These are phyloP conservation scores for Apaloderma vittatum DNA, from an alignment of 2,113 vertebrate species.

Conservation along the genomic window DNA sequence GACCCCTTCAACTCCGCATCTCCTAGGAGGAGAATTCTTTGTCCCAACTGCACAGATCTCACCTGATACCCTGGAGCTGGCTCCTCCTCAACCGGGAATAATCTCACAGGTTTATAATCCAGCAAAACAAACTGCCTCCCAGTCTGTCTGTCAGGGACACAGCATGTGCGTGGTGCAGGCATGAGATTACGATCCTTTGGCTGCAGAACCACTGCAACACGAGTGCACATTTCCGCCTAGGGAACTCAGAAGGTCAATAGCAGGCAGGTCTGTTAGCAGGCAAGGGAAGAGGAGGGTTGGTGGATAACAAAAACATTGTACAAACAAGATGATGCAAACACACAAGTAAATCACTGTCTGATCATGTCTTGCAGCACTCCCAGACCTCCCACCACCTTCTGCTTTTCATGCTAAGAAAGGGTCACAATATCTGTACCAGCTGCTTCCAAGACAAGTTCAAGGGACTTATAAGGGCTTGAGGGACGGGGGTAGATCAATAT, in stretches of 20 bases:
- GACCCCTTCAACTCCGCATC: fast-evolving
- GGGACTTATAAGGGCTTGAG: not conserved
- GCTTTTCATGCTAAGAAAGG: not conserved
- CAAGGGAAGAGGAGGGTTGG: not conserved
- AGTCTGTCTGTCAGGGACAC: not conserved
- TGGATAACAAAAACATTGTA: not conserved
- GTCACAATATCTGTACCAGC: not conserved
- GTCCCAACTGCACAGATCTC: not conserved
- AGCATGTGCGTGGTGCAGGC: fast-evolving
- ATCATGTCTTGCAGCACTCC: not conserved
- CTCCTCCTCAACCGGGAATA: not conserved
- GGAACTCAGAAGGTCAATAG: not conserved
- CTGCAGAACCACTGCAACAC: not conserved
- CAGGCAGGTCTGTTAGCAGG: fast-evolving
- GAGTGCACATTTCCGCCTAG: too few species aligned
- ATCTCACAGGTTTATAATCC: not conserved
- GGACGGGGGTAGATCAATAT: not conserved
- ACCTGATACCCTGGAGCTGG: not conserved
- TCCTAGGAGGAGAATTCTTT: not conserved
- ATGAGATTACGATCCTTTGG: not conserved
- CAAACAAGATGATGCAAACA: not conserved
- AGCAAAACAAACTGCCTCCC: not conserved
- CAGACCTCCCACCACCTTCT: not conserved
- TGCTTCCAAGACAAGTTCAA: not conserved
- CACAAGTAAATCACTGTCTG: not conserved